A percentile compares a stretch with the other conserved stretches of the same genome.
phyloP scores from a whole-genome alignment of 92 coral and sea anemone species.

The Epizoanthus rinbou region DNA sequence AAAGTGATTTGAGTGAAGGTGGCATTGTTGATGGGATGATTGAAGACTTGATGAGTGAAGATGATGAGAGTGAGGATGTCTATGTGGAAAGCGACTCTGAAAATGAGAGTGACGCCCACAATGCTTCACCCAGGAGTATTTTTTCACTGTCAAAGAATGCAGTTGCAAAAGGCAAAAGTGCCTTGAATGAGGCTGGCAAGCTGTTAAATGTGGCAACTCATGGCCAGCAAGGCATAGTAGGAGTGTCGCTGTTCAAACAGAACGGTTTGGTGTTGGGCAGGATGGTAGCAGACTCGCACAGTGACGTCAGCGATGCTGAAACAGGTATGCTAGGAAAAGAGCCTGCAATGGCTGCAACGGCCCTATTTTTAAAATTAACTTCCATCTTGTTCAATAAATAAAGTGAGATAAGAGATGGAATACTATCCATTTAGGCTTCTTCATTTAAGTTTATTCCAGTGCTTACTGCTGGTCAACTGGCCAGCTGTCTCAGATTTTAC shows the following conservation, averaged over 20 bases:
- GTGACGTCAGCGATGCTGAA: constrained; percentile 91
- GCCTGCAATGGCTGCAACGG: not conserved
- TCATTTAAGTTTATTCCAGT: no score
- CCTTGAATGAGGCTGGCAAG: constrained; percentile 62
- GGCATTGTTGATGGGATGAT: constrained; percentile 74
- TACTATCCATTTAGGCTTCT: no score
- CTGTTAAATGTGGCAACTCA: constrained; percentile 28
- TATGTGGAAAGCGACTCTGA: constrained; percentile 85
- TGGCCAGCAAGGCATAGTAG: constrained; percentile 43
- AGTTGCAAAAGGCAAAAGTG: constrained; percentile 6
- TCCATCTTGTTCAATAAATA: no score
- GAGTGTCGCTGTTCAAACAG: constrained; percentile 46
- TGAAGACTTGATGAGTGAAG: constrained; percentile 74
- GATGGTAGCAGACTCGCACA: constrained; percentile 59
- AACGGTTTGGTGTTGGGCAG: constrained; percentile 74
- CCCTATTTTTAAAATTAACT: not conserved
- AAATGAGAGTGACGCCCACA: constrained; percentile 47
- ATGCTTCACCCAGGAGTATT: constrained; percentile 47
- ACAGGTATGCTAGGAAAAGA: constrained; percentile 60
- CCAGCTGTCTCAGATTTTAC: no score
- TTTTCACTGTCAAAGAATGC: constrained; percentile 48
- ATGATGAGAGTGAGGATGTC: constrained; percentile 91
- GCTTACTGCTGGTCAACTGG: no score
- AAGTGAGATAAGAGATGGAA: no score
- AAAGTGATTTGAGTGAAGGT: constrained; percentile 99